These are phyloP conservation scores for Sebastes umbrosus DNA, from an alignment of 2,797 vertebrate species.

Conservation along the genomic window DNA sequence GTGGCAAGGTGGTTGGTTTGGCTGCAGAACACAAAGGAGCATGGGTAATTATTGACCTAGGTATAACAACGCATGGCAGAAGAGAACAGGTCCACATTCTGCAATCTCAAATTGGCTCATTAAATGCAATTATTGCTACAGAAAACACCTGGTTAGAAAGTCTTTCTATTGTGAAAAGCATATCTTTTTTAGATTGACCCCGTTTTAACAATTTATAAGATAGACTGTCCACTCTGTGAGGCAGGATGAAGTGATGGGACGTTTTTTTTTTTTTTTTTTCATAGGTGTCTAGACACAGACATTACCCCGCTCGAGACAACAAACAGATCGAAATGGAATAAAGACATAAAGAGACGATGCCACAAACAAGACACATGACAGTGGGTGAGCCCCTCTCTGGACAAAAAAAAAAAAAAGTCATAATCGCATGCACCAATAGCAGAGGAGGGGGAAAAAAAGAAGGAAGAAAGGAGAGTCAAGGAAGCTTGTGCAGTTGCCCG, in stretches of 20 bases:
- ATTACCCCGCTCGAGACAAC: conserved; percentile 60
- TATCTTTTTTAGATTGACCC: conserved; percentile 79
- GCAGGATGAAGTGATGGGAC: conserved; percentile 84
- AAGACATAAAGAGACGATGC: conserved; percentile 70
- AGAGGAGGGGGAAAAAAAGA: conserved; percentile 70
- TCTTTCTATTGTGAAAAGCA: conserved; percentile 53
- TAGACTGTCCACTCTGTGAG: conserved; percentile 80
- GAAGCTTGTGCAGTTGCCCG: conserved; percentile 88
- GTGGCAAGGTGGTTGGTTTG: conserved; percentile 99
- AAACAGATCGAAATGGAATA: conserved; percentile 63
- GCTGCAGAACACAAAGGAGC: conserved; percentile 92
- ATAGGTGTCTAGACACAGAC: conserved; percentile 69
- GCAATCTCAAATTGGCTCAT: conserved; percentile 77
- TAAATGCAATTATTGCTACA: conserved; percentile 71
- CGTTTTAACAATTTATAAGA: conserved; percentile 62
- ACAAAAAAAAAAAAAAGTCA: conserved; percentile 63
- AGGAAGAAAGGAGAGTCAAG: conserved; percentile 86
- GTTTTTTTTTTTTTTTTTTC: conserved; percentile 32
- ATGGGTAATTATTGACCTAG: conserved; percentile 88
- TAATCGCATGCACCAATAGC: conserved; percentile 85
- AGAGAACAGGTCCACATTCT: conserved; percentile 84
- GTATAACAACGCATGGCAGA: conserved; percentile 79
- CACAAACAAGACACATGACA: conserved; percentile 81
- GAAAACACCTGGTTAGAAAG: conserved; percentile 74
- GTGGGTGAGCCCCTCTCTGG: conserved; percentile 75